Evolutionary conservation across 1,140 invertebrate species (phyloP).

Genomic region (Euura lappo): DNA sequence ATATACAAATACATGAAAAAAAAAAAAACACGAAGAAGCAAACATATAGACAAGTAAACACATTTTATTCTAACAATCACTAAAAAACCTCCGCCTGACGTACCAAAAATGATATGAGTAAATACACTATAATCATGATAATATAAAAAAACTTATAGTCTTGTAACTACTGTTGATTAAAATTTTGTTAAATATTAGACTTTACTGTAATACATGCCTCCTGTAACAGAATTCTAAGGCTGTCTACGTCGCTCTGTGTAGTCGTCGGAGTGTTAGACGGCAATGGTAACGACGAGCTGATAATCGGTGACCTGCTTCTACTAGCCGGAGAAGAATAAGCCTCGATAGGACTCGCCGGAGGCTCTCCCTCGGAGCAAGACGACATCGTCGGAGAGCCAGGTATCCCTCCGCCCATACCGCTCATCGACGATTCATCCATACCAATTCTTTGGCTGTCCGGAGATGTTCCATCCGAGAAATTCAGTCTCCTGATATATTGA

Average conservation of each 20-base stretch:
- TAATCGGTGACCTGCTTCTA: conserved; percentile 52
- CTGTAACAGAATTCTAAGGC: conserved; percentile 50
- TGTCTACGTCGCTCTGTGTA: conserved; percentile 53
- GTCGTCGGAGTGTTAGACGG: conserved; percentile 33
- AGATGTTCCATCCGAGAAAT: conserved; percentile 51
- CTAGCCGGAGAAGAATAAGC: conserved; percentile 43
- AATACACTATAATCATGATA: background rate
- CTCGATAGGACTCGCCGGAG: conserved; percentile 54
- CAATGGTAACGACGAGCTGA: conserved; percentile 49
- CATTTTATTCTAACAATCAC: conserved; percentile 1
- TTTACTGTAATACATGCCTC: conserved; percentile 36
- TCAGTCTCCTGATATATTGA: conserved; percentile 40
- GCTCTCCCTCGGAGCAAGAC: conserved; percentile 56
- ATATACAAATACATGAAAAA: no score
- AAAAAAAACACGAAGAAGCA: background rate
- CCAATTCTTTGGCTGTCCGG: conserved; percentile 43
- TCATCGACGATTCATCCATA: conserved; percentile 36
- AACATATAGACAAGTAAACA: background rate
- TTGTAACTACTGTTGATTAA: background rate
- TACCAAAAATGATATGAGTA: background rate
- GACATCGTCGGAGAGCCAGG: conserved; percentile 55
- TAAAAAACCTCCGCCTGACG: background rate
- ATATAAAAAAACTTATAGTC: background rate
- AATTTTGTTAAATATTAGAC: conserved; percentile 8
- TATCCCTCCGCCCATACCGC: conserved; percentile 37